Base-by-base conservation (phyloP, 2,888 invertebrate species). In the Acleris emargana region DNA sequence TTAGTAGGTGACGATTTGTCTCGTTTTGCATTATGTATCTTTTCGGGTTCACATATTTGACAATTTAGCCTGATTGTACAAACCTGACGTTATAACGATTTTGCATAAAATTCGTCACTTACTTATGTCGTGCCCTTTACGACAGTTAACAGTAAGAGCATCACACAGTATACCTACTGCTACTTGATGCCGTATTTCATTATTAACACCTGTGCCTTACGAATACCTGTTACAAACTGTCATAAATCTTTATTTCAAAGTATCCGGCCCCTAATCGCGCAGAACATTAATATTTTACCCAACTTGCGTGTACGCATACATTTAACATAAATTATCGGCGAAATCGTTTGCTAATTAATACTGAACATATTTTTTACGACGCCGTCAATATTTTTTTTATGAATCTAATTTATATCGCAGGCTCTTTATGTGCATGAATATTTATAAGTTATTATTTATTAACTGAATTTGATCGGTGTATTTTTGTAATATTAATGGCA, bases 351-450 rank as follows among this genome's bases (percentile, higher is more conserved):
- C 68, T 80, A 80, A 82, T 82, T 82, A 80, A 80, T 79, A 78
- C 75, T 76, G 77, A 82, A 82, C 81, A 82, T 64, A 69, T 68
- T 69, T 82, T 80, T 80, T 76, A 77, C 76, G 80, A 80, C 70
- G 72, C 70, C 73, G 70, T 76, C 76, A 76, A 76, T 80, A 77
- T 78, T 80, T 82, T 81, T 83, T 83, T 79, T 73, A 68, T 52
- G 63, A 79, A 78, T 78, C 76, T 78, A 78, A 83, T 83, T 83
- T 83, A 84, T 83, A 69, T 72, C 69, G 68, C 76, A 22, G 77
- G 74, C 70, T 80, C 80, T 80, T 77, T 79, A 79, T 81, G 77
- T 77, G 72, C 69, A 73, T 78, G 77, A 80, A 84, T 83, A 81
- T 80, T 82, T 78, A 83, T 83, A 75, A 64, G 69, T 63, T 62